Percentiles rank a stretch among this genome's conserved stretches.
Conservation (phyloP, 1,140 invertebrate species). For the Listronotus bonariensis region DNA sequence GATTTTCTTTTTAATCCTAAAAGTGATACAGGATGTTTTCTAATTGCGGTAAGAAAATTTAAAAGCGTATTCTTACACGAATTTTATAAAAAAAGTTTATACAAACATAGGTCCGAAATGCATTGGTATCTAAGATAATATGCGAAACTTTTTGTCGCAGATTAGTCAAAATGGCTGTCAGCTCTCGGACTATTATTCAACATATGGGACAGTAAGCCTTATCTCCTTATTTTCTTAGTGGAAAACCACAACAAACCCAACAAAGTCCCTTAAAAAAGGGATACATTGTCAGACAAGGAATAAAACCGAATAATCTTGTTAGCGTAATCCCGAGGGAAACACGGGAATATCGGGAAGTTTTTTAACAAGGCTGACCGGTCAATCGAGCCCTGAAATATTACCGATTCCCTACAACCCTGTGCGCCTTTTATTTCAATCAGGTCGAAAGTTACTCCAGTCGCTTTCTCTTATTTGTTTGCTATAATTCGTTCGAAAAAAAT, state of each 20-base stretch:
- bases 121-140: too few relatives aligned
- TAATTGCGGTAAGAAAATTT: too few relatives aligned
- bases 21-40: too few relatives aligned
- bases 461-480: constrained; percentile 18
- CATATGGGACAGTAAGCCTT: too few relatives aligned
- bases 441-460: constrained; percentile 9
- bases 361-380: constrained; percentile 29
- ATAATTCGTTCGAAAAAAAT: neutral
- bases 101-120: too few relatives aligned
- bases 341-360: constrained; percentile 26
- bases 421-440: constrained; percentile 31
- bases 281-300: constrained; percentile 22
- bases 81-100: too few relatives aligned
- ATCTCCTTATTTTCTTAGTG: constrained; percentile 15
- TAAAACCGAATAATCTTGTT: constrained; percentile 35
- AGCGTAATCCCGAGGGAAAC: constrained; percentile 18
- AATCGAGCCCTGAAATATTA: constrained; percentile 30
- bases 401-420: constrained; percentile 13
- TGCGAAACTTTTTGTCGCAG: too few relatives aligned
- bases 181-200: too few relatives aligned
- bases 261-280: constrained; percentile 4
- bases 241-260: constrained; percentile 14
- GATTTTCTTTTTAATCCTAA: too few relatives aligned
- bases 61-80: too few relatives aligned
- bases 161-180: too few relatives aligned